Evolutionary conservation across 2,888 invertebrate species (phyloP), one percentile per base, ranked within the genome.

Genomic region (Heliconius hortense): DNA sequence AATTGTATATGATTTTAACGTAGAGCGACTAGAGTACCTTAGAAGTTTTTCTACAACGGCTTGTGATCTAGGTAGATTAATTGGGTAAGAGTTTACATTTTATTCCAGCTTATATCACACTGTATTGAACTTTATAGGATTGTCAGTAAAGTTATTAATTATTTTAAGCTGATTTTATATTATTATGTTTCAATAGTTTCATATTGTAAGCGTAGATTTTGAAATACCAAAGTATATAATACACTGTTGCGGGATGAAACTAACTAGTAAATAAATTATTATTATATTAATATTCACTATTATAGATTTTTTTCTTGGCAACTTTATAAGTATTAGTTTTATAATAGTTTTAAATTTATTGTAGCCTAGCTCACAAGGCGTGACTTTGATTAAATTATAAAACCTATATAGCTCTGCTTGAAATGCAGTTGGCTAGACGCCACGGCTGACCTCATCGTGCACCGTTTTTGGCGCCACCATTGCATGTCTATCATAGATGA

Each of bases 381-480:
- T 66, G 71, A 71, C 75, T 71, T 69, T 26, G 69, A 53, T 70
- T 39, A 70, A 56, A 63, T 74, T 48, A 62, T 71, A 71, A 71
- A 71, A 43, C 35, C 71, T 71, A 43, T 71, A 71, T 62, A 35
- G 13, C 43, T n/a, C 26, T n/a, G 31, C 39, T 63, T 72, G 60
- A 39, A 66, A 75, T 75, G 75, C 75, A 75, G 60, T 75, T 72
- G 72, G 75, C 75, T n/a, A 24, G 48, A 53, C 73, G 74, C 76
- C 76, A 84, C 86, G 79, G 80, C 77, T 90, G 92, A 91, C 92
- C 91, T 91, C 91, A 90, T 90, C 90, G 90, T 87, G 82, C 82
- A 85, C 86, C 86, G 86, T 88, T 92, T 91, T 92, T 88, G 93
- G 91, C 93, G 92, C 92, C 92, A 91, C 88, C 82, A 84, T 86